Evolutionary conservation across 2,888 invertebrate genomes (phyloP), one percentile per base, ranked within the genome.

Genomic region (Aleiodes leptofemur): DNA sequence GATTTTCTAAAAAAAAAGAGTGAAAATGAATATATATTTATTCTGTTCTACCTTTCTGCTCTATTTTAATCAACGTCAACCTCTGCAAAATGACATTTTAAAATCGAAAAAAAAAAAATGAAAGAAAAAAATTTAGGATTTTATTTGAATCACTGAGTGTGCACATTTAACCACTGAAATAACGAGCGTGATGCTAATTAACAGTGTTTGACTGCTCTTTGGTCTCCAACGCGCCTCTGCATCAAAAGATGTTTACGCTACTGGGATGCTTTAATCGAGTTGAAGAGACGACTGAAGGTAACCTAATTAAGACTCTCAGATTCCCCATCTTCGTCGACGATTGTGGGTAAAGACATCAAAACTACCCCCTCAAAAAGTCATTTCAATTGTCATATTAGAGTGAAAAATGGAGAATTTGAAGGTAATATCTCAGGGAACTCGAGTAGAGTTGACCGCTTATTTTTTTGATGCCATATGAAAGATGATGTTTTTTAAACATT

Each of bases 161-260:
- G 34, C 38, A 16, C 64, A 64, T 64, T 9, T 4, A 48, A 14
- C 14, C 61, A 66, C 34, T 61, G 61, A 31, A 53, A 64, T 83
- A 79, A 84, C 82, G 80, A 76, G 78, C 80, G 78, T 78, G 78
- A 82, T 79, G 81, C 79, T 84, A 85, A 84, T 85, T 84, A 85
- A 82, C 82, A 80, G 80, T 76, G 80, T 81, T 80, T 72, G 79
- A 80, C 79, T 82, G 81, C 82, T 81, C 82, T 82, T 80, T 82
- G 83, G 81, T 80, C 81, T 79, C 81, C 80, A 83, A 84, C 83
- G 81, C 82, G 81, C 43, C 80, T 76, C 72, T 69, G 73, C 74
- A 73, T 86, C 83, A 82, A 85, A 86, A 83, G 85, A 85, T 86
- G 84, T 86, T 86, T 84, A 85, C 85, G 83, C 81, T 82, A 78